phyloP scores from a whole-genome alignment of 2,113 vertebrate species.

The Ailurus styani region DNA sequence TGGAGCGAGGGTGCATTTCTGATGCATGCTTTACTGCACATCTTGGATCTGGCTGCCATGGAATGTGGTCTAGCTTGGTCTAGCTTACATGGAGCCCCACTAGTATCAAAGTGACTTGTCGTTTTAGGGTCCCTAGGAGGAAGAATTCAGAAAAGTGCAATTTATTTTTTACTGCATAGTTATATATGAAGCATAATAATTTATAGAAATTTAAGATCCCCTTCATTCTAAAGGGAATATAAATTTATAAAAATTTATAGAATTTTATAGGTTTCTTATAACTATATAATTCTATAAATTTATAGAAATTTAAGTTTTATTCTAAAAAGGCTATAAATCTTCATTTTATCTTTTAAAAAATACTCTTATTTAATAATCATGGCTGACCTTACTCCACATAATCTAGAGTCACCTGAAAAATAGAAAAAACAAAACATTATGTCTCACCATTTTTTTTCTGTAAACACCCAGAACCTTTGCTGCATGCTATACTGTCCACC shows the following conservation, averaged over 20 bases:
- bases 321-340: slow-evolving; percentile 6
- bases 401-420: not conserved
- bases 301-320: not conserved
- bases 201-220: not conserved
- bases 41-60: no score
- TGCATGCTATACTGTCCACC: not conserved
- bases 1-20: rapidly evolving
- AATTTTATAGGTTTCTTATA: not conserved
- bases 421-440: not conserved
- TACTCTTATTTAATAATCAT: not conserved
- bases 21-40: rapidly evolving
- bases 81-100: not conserved
- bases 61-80: not conserved
- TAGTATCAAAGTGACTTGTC: not conserved
- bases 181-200: not conserved
- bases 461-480: not conserved
- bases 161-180: not conserved
- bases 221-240: slow-evolving; percentile 12
- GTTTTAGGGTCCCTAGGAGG: not conserved
- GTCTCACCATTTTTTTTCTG: not conserved
- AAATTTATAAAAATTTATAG: not conserved
- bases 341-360: slow-evolving; percentile 10
- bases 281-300: not conserved
- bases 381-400: not conserved
- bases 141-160: not conserved